Evolutionary conservation across 2,113 vertebrate species (phyloP).

Genomic region (Tonatia bakeri): DNA sequence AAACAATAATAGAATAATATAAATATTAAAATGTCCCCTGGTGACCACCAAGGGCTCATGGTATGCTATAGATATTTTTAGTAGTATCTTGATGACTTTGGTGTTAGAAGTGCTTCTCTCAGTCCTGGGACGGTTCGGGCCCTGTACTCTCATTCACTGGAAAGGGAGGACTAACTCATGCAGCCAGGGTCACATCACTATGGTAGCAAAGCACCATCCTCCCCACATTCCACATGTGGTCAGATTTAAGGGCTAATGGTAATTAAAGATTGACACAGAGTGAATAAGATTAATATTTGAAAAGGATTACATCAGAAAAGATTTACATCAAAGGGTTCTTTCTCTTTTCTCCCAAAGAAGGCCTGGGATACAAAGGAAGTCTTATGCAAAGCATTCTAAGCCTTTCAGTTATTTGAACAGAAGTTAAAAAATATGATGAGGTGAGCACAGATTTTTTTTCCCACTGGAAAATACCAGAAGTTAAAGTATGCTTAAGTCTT

Average conservation of each 20-base stretch:
- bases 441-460: conserved; percentile 48
- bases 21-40: neutral
- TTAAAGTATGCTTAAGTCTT: conserved; percentile 44
- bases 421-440: conserved; percentile 60
- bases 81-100: neutral
- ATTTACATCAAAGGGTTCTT: conserved; percentile 74
- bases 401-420: conserved; percentile 62
- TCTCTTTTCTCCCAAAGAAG: conserved; percentile 56
- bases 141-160: neutral
- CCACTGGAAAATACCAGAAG: conserved; percentile 43
- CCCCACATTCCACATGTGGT: conserved; percentile 49
- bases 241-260: conserved; percentile 68
- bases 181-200: conserved; percentile 27
- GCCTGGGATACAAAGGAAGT: conserved; percentile 38
- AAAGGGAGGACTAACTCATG: neutral
- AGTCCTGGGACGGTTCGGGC: neutral
- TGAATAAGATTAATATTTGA: conserved; percentile 75
- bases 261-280: conserved; percentile 71
- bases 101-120: neutral
- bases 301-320: conserved; percentile 72
- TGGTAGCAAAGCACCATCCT: conserved; percentile 25
- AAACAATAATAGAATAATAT: neutral
- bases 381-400: conserved; percentile 68
- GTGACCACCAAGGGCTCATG: neutral
- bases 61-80: neutral